phyloP scores from a whole-genome alignment of 2,113 vertebrate genomes.

The Neoarius graeffei region DNA sequence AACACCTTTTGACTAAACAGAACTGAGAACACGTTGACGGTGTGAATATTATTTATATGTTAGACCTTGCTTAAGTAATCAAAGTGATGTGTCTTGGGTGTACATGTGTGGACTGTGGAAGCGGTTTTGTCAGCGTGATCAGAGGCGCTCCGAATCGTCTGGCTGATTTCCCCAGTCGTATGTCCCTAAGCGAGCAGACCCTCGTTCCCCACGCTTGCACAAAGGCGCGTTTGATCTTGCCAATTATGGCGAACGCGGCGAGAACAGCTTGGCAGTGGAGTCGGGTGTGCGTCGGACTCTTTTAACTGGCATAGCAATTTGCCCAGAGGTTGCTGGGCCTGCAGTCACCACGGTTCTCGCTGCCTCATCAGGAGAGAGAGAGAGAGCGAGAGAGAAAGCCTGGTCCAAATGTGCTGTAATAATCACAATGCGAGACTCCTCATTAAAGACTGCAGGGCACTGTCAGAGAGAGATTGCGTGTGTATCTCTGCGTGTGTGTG shows the following conservation, averaged over 20 bases:
- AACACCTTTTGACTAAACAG: neutral
- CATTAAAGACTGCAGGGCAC: slow-evolving; percentile 51
- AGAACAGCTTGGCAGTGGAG: slow-evolving; percentile 70
- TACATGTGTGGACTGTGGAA: slow-evolving; percentile 56
- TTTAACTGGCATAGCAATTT: slow-evolving; percentile 75
- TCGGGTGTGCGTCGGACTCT: slow-evolving; percentile 74
- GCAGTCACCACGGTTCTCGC: slow-evolving; percentile 58
- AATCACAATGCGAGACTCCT: slow-evolving; percentile 50
- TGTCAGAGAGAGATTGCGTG: slow-evolving; percentile 20
- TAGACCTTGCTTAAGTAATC: neutral
- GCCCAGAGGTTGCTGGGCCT: slow-evolving; percentile 62
- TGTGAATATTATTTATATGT: slow-evolving; percentile 3
- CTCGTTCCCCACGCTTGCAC: slow-evolving; percentile 70
- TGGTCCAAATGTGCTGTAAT: slow-evolving; percentile 55
- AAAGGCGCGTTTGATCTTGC: slow-evolving; percentile 77
- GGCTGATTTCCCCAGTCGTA: slow-evolving; percentile 68
- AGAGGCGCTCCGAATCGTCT: slow-evolving; percentile 66
- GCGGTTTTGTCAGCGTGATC: slow-evolving; percentile 62
- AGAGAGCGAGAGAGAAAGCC: slow-evolving; percentile 26
- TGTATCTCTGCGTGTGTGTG: slow-evolving; percentile 16
- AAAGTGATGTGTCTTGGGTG: slow-evolving; percentile 16
- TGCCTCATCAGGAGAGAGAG: slow-evolving; percentile 71
- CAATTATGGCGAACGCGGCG: slow-evolving; percentile 72
- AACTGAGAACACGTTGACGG: neutral
- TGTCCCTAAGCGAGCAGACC: slow-evolving; percentile 67